Base-by-base conservation (phyloP, 2,888 invertebrate genomes). In the Cerceris rybyensis region DNA sequence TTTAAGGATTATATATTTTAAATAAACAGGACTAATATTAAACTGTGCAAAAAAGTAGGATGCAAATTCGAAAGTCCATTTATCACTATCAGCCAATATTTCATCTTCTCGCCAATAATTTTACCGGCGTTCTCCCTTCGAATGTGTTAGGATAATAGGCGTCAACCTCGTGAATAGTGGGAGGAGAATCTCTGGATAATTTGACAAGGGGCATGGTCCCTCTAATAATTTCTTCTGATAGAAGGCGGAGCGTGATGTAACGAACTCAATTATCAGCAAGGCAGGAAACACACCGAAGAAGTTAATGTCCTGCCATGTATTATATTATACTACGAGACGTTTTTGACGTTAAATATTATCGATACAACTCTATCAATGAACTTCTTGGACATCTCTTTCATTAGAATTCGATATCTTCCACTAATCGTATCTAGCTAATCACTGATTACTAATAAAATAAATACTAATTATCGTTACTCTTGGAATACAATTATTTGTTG, bases 181-280 rank as follows among this genome's bases (percentile, higher is more conserved):
- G 78, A 79, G 78, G 79, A 63, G 79, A 78, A 54, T 69, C 66
- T 52, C 63, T 63, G 65, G 70, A 74, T 79, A 78, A 79, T 79
- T 79, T 79, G 79, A 78, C 79, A 79, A 73, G 69, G 73, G 73
- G 72, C 69, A 69, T 69, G 78, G 71, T 61, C 69, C 70, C 72
- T 68, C 68, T 74, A 79, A 79, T 79, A 79, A 78, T 67, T 78
- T 68, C 78, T 74, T 59, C 59, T 57, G 59, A 57, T 64, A 43
- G 74, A 70, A 66, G 73, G 78, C 70, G 80, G 68, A 16, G 74
- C 73, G 42, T 13, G 39, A 13, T 43, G 16, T 52, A 64, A 64
- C 57, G 58, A 69, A 69, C 54, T 70, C 54, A 49, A 41, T 50
- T 57, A 46, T 11, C n/a, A 6, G 54, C n/a, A 17, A 6, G 8